Evolutionary conservation across 2,113 vertebrate genomes (phyloP).

Genomic region (Saccopteryx bilineata): DNA sequence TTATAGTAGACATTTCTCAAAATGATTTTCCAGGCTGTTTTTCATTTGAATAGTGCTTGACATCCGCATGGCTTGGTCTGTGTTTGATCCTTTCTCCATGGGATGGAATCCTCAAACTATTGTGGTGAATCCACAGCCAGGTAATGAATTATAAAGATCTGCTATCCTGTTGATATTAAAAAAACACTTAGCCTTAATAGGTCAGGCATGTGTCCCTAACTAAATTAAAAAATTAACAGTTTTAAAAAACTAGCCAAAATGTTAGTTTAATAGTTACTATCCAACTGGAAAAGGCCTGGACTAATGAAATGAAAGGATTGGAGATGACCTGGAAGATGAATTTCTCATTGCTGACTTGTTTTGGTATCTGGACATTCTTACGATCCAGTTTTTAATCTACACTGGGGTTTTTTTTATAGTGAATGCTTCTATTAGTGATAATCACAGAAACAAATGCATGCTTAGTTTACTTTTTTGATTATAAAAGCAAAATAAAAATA

Average conservation of each 20-base stretch:
- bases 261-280: not conserved
- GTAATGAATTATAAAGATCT: not conserved
- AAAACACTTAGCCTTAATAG: not conserved
- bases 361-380: not conserved
- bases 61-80: not conserved
- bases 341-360: constrained; percentile 24
- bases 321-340: constrained; percentile 33
- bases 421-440: not conserved
- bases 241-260: constrained; percentile 40
- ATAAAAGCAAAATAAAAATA: constrained; percentile 55
- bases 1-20: not conserved
- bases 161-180: not conserved
- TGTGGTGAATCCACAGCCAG: not conserved
- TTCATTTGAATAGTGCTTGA: not conserved
- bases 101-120: not conserved
- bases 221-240: not conserved
- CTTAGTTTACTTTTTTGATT: not conserved
- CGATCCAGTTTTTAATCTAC: constrained; percentile 38
- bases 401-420: constrained; percentile 8
- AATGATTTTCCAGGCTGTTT: not conserved
- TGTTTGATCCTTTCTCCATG: not conserved
- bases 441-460: not conserved
- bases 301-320: constrained; percentile 24
- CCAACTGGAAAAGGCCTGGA: not conserved
- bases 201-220: not conserved